Evolutionary conservation across 2,797 vertebrate species (phyloP).

Genomic region (Ibycter americanus): DNA sequence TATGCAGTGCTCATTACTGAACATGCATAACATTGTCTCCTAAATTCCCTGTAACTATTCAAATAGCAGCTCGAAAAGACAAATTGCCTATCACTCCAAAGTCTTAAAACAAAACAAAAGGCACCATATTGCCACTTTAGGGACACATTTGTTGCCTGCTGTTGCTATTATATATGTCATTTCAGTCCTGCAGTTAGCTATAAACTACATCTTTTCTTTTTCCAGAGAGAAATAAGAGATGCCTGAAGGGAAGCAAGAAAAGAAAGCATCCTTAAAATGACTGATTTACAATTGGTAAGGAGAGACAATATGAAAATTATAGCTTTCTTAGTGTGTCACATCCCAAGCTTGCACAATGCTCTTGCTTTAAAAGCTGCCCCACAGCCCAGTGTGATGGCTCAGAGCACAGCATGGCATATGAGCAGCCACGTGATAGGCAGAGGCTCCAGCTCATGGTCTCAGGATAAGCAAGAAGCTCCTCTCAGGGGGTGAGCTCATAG

Average conservation of each 20-base stretch:
- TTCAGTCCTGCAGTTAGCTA: constrained; percentile 82
- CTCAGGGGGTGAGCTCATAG: not conserved
- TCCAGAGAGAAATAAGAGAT: constrained; percentile 79
- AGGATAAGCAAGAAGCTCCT: not conserved
- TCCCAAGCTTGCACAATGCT: not conserved
- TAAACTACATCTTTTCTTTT: constrained; percentile 83
- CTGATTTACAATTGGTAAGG: constrained; percentile 80
- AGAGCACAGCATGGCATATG: not conserved
- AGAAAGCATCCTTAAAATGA: constrained; percentile 82
- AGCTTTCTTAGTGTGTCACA: constrained; percentile 51
- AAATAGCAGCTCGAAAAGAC: constrained; percentile 75
- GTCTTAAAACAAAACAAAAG: constrained; percentile 83
- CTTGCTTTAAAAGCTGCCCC: constrained; percentile 6
- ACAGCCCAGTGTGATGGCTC: not conserved
- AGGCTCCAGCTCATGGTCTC: not conserved
- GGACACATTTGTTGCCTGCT: constrained; percentile 84
- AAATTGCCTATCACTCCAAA: constrained; percentile 76
- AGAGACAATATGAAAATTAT: constrained; percentile 76
- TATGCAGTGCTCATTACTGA: constrained; percentile 52
- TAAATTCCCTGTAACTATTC: constrained; percentile 79
- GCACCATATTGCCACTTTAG: constrained; percentile 83
- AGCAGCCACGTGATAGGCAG: not conserved
- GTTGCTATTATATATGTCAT: constrained; percentile 83
- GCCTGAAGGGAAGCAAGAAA: constrained; percentile 80
- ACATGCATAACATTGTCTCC: constrained; percentile 63